A percentile compares a stretch with the other conserved stretches of the same genome.
phyloP scores from a whole-genome alignment of 2,888 invertebrate genomes.

The Lithophane leautieri region DNA sequence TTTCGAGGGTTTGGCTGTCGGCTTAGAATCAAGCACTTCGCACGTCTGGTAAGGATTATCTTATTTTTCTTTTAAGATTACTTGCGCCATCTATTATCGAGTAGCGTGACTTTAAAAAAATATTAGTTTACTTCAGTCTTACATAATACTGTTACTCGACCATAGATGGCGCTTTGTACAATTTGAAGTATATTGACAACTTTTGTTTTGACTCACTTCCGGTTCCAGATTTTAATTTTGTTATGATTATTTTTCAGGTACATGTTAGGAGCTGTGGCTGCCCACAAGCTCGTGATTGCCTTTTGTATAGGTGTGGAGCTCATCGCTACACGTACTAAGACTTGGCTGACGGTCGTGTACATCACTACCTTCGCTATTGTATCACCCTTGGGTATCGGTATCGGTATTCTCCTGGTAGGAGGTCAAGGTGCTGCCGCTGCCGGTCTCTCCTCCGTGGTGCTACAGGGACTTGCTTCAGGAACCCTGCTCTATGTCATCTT shows the following conservation, averaged over 20 bases:
- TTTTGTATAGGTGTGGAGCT: conserved; percentile 97
- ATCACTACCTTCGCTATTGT: conserved; percentile 94
- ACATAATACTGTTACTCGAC: conserved; percentile 38
- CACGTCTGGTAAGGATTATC: conserved; percentile 81
- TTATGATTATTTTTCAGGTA: conserved; percentile 87
- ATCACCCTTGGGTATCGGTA: conserved; percentile 95
- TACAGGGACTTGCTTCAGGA: conserved; percentile 97
- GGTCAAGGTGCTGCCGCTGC: conserved; percentile 90
- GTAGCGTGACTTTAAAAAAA: conserved; percentile 55
- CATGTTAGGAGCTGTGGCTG: conserved; percentile 95
- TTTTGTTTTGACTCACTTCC: conserved; percentile 10
- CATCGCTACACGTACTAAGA: conserved; percentile 92
- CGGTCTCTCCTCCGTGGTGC: conserved; percentile 91
- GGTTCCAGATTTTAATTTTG: not conserved
- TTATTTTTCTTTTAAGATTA: not conserved
- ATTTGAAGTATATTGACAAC: not conserved
- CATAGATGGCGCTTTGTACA: conserved; percentile 69
- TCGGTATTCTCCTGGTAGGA: conserved; percentile 92
- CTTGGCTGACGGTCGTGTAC: conserved; percentile 91
- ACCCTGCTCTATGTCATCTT: conserved; percentile 99
- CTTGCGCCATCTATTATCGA: conserved; percentile 62
- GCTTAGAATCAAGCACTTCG: conserved; percentile 91
- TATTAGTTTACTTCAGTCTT: not conserved
- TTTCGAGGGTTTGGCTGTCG: conserved; percentile 96
- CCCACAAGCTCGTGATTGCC: conserved; percentile 96